Base-by-base conservation (phyloP, 2,888 invertebrate genomes). In the Hirtodrosophila trivittata region DNA sequence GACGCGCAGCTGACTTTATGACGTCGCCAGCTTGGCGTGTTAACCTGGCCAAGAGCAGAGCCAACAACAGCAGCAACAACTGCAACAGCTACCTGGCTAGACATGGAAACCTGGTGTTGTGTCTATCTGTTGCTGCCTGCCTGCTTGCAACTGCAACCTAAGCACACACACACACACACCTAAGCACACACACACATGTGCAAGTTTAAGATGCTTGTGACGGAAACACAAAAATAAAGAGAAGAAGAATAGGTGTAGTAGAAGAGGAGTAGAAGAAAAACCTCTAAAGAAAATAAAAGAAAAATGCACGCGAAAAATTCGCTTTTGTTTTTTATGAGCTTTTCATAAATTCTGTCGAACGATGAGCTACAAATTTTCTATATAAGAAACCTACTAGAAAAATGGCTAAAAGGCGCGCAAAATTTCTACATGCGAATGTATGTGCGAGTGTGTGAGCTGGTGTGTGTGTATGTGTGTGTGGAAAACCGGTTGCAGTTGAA, bases 401-500 rank as follows among this genome's bases (percentile, higher is more conserved):
- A 87, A 82, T 85, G 68, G 78, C 70, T 62, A 78, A 87, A 82
- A 87, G 70, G 83, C 82, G 76, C 83, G 87, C 87, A 77, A 82
- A 80, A 81, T 66, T 69, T 45, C 56, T 81, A 56, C 41, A 45
- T 35, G 30, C 45, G 28, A 2, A 1, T 42, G 32, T 28, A 8
- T 52, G 45, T 42, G 38, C 39, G 14, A 21, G 25, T 18, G n/a
- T 37, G 18, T 37, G 25, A 28, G 13, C 16, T 6, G 45, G 21
- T 38, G 32, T 46, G 51, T 21, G 12, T 41, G 39, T 47, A 30
- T 42, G 14, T 58, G 39, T 71, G 52, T 73, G 57, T 58, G 60
- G 67, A 75, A 77, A 82, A 82, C 82, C 87, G 87, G 82, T 82
- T 82, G 83, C 87, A 82, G 82, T 75, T 75, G 49, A 75, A 64